Conservation (phyloP, 1,140 invertebrate genomes). For the Magallana angulata region DNA sequence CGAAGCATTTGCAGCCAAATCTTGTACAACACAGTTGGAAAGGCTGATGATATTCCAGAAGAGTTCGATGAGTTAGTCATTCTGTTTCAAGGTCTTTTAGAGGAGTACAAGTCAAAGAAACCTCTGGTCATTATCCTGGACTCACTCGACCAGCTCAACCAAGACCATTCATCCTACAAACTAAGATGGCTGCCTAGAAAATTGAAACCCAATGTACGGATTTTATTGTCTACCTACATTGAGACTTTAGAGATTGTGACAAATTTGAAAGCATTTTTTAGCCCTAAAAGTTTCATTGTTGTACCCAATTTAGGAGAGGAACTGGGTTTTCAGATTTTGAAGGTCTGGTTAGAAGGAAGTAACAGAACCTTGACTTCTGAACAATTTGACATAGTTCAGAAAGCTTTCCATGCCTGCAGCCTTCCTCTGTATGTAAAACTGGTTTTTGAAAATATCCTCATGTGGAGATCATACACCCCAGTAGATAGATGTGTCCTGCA, state of each 20-base stretch:
- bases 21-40: conserved; percentile 30
- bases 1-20: conserved; percentile 68
- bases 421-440: conserved; percentile 72
- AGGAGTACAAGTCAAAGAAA: conserved; percentile 52
- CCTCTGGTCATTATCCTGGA: conserved; percentile 74
- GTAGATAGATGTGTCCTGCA: conserved; percentile 59
- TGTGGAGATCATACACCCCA: conserved; percentile 69
- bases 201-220: conserved; percentile 65
- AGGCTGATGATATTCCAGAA: conserved; percentile 44
- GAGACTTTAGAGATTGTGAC: conserved; percentile 54
- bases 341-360: conserved; percentile 65
- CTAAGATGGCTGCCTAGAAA: conserved; percentile 70
- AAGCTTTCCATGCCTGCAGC: conserved; percentile 68
- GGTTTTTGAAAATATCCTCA: conserved; percentile 68
- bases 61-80: conserved; percentile 59
- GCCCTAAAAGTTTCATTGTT: conserved; percentile 60
- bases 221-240: conserved; percentile 68
- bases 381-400: conserved; percentile 65
- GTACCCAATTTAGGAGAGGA: conserved; percentile 62
- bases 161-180: conserved; percentile 62
- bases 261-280: conserved; percentile 84
- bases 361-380: conserved; percentile 63
- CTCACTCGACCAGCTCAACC: conserved; percentile 69
- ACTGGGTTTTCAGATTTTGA: conserved; percentile 65
- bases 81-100: conserved; percentile 53